Conservation (phyloP, 2,888 invertebrate genomes). For the Merodon equestris region DNA sequence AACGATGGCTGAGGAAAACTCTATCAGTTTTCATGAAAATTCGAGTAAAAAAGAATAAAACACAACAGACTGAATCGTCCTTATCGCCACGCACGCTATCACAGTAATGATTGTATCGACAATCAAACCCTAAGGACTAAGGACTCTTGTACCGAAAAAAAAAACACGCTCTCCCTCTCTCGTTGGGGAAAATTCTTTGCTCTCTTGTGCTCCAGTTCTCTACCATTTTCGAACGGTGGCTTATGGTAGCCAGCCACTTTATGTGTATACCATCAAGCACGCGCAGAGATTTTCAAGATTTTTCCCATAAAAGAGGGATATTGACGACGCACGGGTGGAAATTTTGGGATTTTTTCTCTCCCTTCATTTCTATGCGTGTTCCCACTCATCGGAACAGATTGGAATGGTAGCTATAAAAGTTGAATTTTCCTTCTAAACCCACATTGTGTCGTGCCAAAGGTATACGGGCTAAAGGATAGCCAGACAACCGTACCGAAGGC, state of each 20-base stretch:
- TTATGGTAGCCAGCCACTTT: background rate
- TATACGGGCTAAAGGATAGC: too few relatives aligned
- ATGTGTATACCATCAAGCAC: slow-evolving; percentile 43
- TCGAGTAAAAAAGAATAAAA: slow-evolving; percentile 4
- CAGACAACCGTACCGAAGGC: slow-evolving; percentile 17
- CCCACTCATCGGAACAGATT: background rate
- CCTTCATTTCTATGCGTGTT: too few relatives aligned
- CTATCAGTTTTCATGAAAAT: slow-evolving; percentile 23
- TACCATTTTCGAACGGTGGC: too few relatives aligned
- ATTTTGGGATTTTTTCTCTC: background rate
- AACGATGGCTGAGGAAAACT: slow-evolving; percentile 19
- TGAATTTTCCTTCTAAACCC: slow-evolving; percentile 39
- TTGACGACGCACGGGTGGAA: slow-evolving; percentile 2
- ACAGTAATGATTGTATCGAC: slow-evolving; percentile 57
- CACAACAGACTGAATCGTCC: slow-evolving; percentile 33
- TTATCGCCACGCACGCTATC: slow-evolving; percentile 63
- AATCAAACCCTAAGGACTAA: slow-evolving; percentile 36
- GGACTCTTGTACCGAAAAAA: slow-evolving; percentile 41
- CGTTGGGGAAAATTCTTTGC: background rate
- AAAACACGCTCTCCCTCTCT: background rate
- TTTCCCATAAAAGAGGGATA: slow-evolving; percentile 47
- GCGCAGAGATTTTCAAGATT: slow-evolving; percentile 52
- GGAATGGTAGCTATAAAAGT: slow-evolving; percentile 44
- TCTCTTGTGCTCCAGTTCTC: background rate
- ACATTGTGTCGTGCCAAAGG: slow-evolving; percentile 45